Percentiles rank a stretch among this genome's conserved stretches.
Conservation (phyloP, 2,888 invertebrate genomes). For the Alentia gelatinosa region DNA sequence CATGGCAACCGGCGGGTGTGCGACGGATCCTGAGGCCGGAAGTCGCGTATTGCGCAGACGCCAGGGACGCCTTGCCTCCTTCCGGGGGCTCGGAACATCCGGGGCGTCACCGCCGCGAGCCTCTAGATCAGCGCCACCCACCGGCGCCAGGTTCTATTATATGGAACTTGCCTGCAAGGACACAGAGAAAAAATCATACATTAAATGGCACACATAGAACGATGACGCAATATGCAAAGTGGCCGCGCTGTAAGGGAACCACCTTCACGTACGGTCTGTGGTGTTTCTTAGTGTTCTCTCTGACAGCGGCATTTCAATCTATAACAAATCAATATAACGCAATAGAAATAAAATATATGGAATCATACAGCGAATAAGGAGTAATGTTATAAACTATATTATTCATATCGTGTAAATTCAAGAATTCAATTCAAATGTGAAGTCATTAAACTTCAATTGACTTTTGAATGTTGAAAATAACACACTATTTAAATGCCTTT, state of each 20-base stretch:
- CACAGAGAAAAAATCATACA: slow-evolving; percentile 47
- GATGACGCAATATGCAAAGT: slow-evolving; percentile 18
- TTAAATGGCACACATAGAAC: slow-evolving; percentile 43
- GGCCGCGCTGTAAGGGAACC: not conserved
- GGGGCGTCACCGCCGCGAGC: not conserved
- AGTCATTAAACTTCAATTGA: too few relatives aligned
- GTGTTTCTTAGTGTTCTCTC: too few relatives aligned
- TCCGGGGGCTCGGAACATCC: not conserved
- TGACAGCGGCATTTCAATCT: too few relatives aligned
- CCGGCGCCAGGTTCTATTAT: slow-evolving; percentile 38
- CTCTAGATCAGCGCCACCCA: slow-evolving; percentile 19
- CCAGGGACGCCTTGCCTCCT: slow-evolving; percentile 6
- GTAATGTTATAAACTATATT: too few relatives aligned
- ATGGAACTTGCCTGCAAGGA: slow-evolving; percentile 53
- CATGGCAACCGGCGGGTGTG: slow-evolving; percentile 25
- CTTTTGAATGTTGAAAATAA: too few relatives aligned
- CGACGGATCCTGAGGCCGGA: not conserved
- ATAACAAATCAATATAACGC: too few relatives aligned
- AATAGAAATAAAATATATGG: too few relatives aligned
- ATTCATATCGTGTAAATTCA: too few relatives aligned
- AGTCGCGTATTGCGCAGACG: not conserved
- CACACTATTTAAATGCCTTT: too few relatives aligned
- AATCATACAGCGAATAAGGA: too few relatives aligned
- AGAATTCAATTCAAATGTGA: too few relatives aligned
- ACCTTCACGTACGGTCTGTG: too few relatives aligned